Conservation (phyloP, 2,113 vertebrate genomes). For the Mesoclemmys tuberculata region DNA sequence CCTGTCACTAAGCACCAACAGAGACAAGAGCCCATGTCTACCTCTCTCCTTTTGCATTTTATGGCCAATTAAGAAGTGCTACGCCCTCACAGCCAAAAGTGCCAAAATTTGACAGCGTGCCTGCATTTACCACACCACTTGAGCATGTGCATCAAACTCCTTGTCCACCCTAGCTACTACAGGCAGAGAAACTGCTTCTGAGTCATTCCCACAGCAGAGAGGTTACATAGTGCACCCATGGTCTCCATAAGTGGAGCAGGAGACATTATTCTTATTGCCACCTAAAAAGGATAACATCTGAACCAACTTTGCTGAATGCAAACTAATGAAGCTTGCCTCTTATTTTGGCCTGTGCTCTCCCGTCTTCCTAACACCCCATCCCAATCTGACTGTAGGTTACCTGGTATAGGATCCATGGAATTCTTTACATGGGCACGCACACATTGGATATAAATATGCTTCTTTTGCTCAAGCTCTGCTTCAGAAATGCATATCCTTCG, state of each 20-base stretch:
- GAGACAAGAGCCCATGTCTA: background rate
- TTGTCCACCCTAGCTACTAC: background rate
- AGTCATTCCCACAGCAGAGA: background rate
- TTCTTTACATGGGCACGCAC: slow-evolving; percentile 36
- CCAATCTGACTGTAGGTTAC: slow-evolving; percentile 34
- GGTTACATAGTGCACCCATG: background rate
- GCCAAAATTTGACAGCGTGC: background rate
- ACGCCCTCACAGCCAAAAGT: background rate
- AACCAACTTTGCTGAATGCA: background rate
- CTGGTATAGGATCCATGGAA: slow-evolving; percentile 39
- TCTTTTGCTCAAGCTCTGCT: slow-evolving; percentile 58
- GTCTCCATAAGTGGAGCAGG: background rate
- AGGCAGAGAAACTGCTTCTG: background rate
- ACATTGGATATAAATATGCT: slow-evolving; percentile 36
- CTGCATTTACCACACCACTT: background rate
- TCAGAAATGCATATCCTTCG: background rate
- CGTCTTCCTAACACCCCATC: background rate
- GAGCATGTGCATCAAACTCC: rapidly evolving
- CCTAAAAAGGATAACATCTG: background rate
- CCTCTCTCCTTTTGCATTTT: background rate
- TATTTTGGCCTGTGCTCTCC: rapidly evolving
- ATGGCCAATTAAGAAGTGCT: rapidly evolving
- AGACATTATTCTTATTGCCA: background rate
- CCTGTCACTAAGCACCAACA: background rate
- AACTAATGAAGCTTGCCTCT: background rate